These are phyloP conservation scores for Epirrhoe alternata DNA, from an alignment of 2,888 invertebrate species.

Conservation along the genomic window DNA sequence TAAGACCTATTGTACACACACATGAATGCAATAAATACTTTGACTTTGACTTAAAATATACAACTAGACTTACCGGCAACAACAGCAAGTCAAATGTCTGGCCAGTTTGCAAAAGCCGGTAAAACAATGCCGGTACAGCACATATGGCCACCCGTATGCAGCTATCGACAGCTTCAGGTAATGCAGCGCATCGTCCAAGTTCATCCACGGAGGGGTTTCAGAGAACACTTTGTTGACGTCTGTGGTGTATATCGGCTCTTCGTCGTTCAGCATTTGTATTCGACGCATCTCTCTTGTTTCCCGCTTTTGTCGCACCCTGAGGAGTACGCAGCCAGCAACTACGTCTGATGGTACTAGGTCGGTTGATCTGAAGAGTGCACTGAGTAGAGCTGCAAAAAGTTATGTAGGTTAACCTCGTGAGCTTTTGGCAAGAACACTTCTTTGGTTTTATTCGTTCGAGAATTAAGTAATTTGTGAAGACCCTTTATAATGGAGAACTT, in stretches of 20 bases:
- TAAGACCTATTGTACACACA: no score
- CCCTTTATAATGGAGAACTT: no score
- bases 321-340: conserved; percentile 93
- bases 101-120: conserved; percentile 91
- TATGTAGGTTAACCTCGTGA: conserved; percentile 8
- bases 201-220: conserved; percentile 92
- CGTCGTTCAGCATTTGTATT: conserved; percentile 87
- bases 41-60: no score
- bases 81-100: conserved; percentile 89
- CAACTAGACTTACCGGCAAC: conserved; percentile 87
- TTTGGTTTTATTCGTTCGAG: no score
- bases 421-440: background rate
- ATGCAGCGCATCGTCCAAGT: conserved; percentile 89
- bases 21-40: no score
- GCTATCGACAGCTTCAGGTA: conserved; percentile 93
- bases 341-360: conserved; percentile 96
- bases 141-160: conserved; percentile 95
- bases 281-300: conserved; percentile 89
- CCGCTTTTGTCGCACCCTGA: conserved; percentile 90
- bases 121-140: conserved; percentile 90
- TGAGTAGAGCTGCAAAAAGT: conserved; percentile 86
- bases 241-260: conserved; percentile 88
- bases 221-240: conserved; percentile 87
- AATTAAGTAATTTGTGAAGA: no score
- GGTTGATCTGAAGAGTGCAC: conserved; percentile 92